phyloP scores from a whole-genome alignment of 2,113 vertebrate species.

The Hippopotamus amphibius region DNA sequence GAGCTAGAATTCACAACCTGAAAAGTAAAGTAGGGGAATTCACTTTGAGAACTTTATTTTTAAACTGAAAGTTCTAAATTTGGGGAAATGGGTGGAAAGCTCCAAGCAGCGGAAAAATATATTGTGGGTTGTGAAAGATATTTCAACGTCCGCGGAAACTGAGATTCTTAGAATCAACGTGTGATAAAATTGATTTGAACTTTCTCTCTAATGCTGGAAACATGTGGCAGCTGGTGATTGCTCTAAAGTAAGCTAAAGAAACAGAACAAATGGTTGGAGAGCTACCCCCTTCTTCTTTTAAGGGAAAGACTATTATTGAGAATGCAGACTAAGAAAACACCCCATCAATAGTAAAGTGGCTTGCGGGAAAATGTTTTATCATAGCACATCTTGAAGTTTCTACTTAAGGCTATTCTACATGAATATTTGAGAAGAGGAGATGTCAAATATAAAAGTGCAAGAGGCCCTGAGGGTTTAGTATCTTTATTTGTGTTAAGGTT shows the following conservation, averaged over 20 bases:
- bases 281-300: neutral
- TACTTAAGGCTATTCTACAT: conserved; percentile 70
- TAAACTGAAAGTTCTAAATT: conserved; percentile 29
- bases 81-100: neutral
- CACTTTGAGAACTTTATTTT: conserved; percentile 18
- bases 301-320: neutral
- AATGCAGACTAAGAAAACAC: conserved; percentile 44
- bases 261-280: conserved; percentile 12
- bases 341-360: neutral
- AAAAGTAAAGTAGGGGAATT: conserved; percentile 6
- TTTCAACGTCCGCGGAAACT: neutral
- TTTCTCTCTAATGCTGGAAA: conserved; percentile 47
- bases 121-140: conserved; percentile 18
- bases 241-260: conserved; percentile 20
- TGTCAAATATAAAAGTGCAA: conserved; percentile 71
- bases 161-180: conserved; percentile 21
- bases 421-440: conserved; percentile 74
- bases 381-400: conserved; percentile 58
- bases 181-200: conserved; percentile 67
- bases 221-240: neutral
- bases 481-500: conserved; percentile 75
- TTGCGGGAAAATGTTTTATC: conserved; percentile 60
- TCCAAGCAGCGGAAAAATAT: neutral
- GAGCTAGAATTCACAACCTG: neutral
- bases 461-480: conserved; percentile 59